Base-by-base conservation (phyloP, 2,888 invertebrate species). In the Philopedon plagiatum region DNA sequence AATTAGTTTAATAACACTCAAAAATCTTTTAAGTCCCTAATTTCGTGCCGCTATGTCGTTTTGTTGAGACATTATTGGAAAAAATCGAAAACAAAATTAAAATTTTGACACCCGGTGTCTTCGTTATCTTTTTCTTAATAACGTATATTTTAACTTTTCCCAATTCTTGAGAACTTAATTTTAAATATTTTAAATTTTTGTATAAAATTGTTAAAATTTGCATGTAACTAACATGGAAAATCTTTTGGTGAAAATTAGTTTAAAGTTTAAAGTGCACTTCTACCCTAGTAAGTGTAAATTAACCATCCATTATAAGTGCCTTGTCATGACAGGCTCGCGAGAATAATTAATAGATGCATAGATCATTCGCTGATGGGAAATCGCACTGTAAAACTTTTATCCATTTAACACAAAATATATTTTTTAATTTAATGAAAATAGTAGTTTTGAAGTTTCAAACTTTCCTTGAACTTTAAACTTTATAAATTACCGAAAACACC, bases 321-420 rank as follows among this genome's bases (percentile, higher is more conserved):
- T 1, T 54, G 29, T 11, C 29, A 54, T 54, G 51, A 32, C 51
- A 8, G 15, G 51, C 51, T n/a, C 51, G 29, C 51, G 51, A 21
- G 18, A 29, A 29, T 54, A 54, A 54, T 54, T 54, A 54, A 54
- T 54, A 54, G 51, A 54, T 15, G 29, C 29, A 54, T 54, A 54
- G 51, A 54, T 54, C 51, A 54, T 29, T 29, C n/a, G 15, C 9
- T 18, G 51, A 54, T 29, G 51, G 51, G 26, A 29, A 54, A 54
- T 54, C 51, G 15, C 29, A 18, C 29, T 26, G 5, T 15, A 29
- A 29, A 54, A 54, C 8, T 54, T n/a, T 54, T 54, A 54, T 15
- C n/a, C 46, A 23, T 39, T 39, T 39, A 39, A 15, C 39, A n/a
- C 15, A 39, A n/a, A 39, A 37, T n/a, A 15, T 39, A 5, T 39